Conservation (phyloP, 1,140 invertebrate genomes). For the Choristoneura fumiferana region DNA sequence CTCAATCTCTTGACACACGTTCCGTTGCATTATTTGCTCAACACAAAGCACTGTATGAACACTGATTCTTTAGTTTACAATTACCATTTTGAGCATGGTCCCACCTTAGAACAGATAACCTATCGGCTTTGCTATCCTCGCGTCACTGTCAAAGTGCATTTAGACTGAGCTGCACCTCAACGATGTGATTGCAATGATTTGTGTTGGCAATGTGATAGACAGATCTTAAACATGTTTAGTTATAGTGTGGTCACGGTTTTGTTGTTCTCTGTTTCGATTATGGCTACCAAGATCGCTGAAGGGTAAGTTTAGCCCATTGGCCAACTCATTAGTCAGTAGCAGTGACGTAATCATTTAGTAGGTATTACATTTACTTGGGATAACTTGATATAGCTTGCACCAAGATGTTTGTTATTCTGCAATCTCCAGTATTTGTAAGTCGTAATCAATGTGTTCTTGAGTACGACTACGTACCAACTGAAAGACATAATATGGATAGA, state of each 20-base stretch:
- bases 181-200: slow-evolving; percentile 35
- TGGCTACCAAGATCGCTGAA: slow-evolving; percentile 51
- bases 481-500: too few species aligned
- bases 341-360: too few species aligned
- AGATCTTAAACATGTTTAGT: slow-evolving; percentile 54
- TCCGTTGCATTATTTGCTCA: slow-evolving; percentile 18
- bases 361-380: not conserved
- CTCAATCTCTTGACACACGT: not conserved
- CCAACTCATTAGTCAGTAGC: not conserved
- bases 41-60: slow-evolving; percentile 49
- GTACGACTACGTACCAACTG: too few species aligned
- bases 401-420: too few species aligned
- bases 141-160: slow-evolving; percentile 55
- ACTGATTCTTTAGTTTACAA: slow-evolving; percentile 60
- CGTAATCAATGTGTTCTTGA: too few species aligned
- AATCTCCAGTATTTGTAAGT: too few species aligned
- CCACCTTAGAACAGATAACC: slow-evolving; percentile 57
- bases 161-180: slow-evolving; percentile 22
- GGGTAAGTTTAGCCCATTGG: slow-evolving; percentile 43
- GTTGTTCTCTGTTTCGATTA: slow-evolving; percentile 50
- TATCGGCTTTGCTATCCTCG: slow-evolving; percentile 48
- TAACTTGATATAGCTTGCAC: too few species aligned
- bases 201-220: slow-evolving; percentile 43
- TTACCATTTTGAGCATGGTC: slow-evolving; percentile 57
- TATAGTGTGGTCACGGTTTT: slow-evolving; percentile 49